Conservation (phyloP, 1,140 invertebrate genomes). For the Heliconius hermathena region DNA sequence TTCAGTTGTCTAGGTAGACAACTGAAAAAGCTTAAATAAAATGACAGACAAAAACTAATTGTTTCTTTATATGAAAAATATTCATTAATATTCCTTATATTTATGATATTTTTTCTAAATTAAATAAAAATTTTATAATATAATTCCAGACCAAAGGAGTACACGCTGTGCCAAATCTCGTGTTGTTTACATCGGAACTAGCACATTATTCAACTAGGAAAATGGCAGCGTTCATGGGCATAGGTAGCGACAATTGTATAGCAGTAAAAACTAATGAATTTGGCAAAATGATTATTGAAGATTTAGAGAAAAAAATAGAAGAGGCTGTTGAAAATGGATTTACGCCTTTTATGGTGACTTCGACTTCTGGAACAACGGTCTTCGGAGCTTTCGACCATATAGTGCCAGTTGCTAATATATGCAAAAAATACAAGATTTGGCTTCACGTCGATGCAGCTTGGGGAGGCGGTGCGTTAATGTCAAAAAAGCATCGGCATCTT, state of each 20-base stretch:
- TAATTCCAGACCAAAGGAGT: constrained; percentile 87
- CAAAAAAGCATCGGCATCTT: constrained; percentile 88
- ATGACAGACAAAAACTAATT: no score
- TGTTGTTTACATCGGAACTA: constrained; percentile 93
- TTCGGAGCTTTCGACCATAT: constrained; percentile 96
- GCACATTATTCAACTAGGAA: constrained; percentile 98
- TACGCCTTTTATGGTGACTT: constrained; percentile 93
- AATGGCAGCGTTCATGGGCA: constrained; percentile 89
- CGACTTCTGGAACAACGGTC: constrained; percentile 93
- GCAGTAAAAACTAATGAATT: constrained; percentile 85
- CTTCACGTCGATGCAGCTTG: constrained; percentile 98
- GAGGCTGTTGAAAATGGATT: constrained; percentile 85
- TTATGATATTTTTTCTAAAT: neutral
- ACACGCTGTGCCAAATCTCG: constrained; percentile 85
- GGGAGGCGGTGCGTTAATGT: constrained; percentile 94
- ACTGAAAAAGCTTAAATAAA: no score
- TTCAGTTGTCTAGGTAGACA: no score
- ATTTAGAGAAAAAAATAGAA: constrained; percentile 88
- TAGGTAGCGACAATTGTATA: constrained; percentile 90
- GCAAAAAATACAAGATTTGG: constrained; percentile 93
- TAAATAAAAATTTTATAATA: neutral
- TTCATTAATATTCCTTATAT: no score
- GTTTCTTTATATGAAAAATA: no score
- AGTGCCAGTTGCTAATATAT: constrained; percentile 89
- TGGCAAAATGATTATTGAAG: constrained; percentile 90